Evolutionary conservation across 2,113 vertebrate genomes (phyloP), one percentile per base, ranked within the genome.

Genomic region (Zosterops japonicus): DNA sequence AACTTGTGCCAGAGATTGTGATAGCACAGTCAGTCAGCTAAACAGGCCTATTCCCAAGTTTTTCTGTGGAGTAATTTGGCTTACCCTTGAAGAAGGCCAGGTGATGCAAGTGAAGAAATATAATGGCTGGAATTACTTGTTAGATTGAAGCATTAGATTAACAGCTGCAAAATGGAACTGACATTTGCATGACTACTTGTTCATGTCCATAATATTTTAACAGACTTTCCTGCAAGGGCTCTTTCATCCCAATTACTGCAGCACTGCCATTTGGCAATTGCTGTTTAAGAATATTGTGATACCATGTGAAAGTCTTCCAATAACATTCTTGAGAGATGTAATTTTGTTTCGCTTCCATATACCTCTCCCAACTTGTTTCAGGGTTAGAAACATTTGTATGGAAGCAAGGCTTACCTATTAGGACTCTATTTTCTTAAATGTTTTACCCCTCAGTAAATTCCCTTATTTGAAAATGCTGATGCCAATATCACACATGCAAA

Each of bases 271-370:
- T 94, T 95, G 81, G 63, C 52, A 90, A 55, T 24, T 67, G 42
- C 47, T 46, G 28, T 56, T 76, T 74, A 35, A 87, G 92, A 95
- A 78, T 20, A 15, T 72, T 72, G 55, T 35, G 85, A 90, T 36
- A 60, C 63, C 8, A 23, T 35, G 14, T 88, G 85, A 83, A 95
- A 95, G 70, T 68, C 41, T 78, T 94, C 64, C 78, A 96, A 13
- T 52, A 92, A 90, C 64, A 56, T 95, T 95, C 64, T 71, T 90
- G n/a, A 50, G 50, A 93, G 44, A 89, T 59, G 44, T 47, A 81
- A 55, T 60, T 91, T 92, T 90, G 41, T 85, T 79, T 86, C 6
- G 3, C 81, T 93, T 93, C 79, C 68, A 41, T 63, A 28, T 47
- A 67, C 4, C 17, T 96, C 60, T 92, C 83, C 44, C 60, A 68